Conservation (phyloP, 2,888 invertebrate genomes). For the Abrostola tripartita region DNA sequence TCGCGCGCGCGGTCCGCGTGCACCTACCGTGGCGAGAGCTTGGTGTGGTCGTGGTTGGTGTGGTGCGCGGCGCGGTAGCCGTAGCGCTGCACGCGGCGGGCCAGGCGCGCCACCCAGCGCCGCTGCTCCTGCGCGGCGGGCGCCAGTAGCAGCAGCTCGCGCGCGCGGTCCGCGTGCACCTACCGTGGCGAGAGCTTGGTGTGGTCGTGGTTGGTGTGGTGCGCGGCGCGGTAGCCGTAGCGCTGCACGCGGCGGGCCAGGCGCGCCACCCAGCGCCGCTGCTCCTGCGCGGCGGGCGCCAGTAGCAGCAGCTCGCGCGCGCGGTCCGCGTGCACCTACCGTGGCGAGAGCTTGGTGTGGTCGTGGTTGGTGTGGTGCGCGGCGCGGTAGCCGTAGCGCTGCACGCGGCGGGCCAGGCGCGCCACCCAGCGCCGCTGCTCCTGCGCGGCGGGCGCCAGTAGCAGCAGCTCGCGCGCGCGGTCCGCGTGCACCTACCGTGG, state of each 20-base stretch:
- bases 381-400: constrained; percentile 97
- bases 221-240: constrained; percentile 97
- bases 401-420: constrained; percentile 96
- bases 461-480: no score
- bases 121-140: constrained; percentile 91
- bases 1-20: constrained; percentile 68
- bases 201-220: constrained; percentile 82
- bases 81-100: constrained; percentile 96
- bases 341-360: constrained; percentile 72
- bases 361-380: constrained; percentile 89
- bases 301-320: constrained; percentile 90
- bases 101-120: constrained; percentile 96
- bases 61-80: constrained; percentile 97
- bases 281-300: constrained; percentile 90
- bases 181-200: constrained; percentile 67
- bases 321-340: constrained; percentile 48
- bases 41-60: constrained; percentile 75
- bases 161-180: constrained; percentile 65
- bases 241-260: constrained; percentile 97
- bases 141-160: not conserved
- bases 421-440: no score
- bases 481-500: constrained; percentile 21
- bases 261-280: constrained; percentile 97
- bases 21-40: constrained; percentile 62
- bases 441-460: no score